phyloP scores from a whole-genome alignment of 2,113 vertebrate species.

The Donacobius atricapilla region DNA sequence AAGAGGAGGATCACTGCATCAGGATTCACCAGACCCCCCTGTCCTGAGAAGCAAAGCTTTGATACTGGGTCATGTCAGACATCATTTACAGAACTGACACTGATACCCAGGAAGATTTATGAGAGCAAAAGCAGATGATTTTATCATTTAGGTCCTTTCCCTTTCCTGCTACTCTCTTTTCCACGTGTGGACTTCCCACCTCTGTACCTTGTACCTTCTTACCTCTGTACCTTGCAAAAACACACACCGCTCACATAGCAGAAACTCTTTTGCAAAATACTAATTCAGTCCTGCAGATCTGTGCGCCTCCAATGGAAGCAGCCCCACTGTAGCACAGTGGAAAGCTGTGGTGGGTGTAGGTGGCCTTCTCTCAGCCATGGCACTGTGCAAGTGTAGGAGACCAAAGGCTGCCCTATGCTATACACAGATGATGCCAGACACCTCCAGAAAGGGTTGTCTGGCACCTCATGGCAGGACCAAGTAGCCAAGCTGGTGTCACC shows the following conservation, averaged over 20 bases:
- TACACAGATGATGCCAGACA: neutral
- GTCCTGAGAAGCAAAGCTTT: neutral
- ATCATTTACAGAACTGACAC: neutral
- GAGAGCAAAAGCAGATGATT: neutral
- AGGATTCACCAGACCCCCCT: neutral
- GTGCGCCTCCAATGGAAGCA: neutral
- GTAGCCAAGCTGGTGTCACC: neutral
- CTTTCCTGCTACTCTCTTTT: neutral
- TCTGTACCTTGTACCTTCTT: no score
- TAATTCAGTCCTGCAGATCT: neutral
- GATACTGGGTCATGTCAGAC: neutral
- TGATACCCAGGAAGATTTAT: neutral
- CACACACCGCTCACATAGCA: neutral
- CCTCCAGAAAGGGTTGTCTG: neutral
- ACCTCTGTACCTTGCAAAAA: neutral
- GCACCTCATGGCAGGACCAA: neutral
- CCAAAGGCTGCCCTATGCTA: rapidly evolving
- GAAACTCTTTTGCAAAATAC: neutral
- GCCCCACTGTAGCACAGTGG: neutral
- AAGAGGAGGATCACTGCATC: neutral
- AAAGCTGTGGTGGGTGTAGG: neutral
- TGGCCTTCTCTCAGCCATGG: no score
- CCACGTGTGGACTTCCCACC: neutral
- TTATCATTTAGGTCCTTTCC: neutral
- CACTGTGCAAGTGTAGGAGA: neutral